These are phyloP conservation scores for Nemapogon koenigi DNA, from an alignment of 2,888 invertebrate species.

Conservation along the genomic window DNA sequence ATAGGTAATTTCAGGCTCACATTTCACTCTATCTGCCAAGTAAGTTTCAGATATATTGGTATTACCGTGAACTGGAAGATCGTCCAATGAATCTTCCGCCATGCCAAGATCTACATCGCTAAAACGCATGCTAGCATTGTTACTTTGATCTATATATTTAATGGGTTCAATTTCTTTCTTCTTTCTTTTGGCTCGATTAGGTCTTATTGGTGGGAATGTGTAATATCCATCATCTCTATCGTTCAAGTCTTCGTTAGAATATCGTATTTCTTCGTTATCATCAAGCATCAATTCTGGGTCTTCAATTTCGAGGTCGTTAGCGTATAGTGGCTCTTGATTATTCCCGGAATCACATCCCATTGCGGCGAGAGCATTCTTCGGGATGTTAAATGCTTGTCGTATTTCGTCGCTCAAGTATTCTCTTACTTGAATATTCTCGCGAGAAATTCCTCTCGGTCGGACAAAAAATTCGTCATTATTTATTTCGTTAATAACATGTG, in stretches of 20 bases:
- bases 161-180: conserved; percentile 41
- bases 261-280: conserved; percentile 36
- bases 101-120: conserved; percentile 48
- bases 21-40: conserved; percentile 21
- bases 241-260: conserved; percentile 49
- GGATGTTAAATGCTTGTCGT: conserved; percentile 76
- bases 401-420: conserved; percentile 81
- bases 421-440: conserved; percentile 81
- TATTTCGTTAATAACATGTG: conserved; percentile 79
- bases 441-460: conserved; percentile 81
- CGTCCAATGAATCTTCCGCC: conserved; percentile 53
- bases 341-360: conserved; percentile 52
- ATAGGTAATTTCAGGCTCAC: conserved; percentile 28
- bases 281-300: conserved; percentile 45
- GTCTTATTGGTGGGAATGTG: conserved; percentile 62
- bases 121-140: conserved; percentile 47
- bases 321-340: conserved; percentile 37
- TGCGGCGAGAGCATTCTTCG: conserved; percentile 70
- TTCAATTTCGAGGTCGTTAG: conserved; percentile 37
- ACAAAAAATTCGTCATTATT: conserved; percentile 88
- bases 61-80: conserved; percentile 24
- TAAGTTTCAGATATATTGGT: neutral
- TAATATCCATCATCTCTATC: conserved; percentile 60
- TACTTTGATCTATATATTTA: conserved; percentile 48
- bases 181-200: conserved; percentile 62